Evolutionary conservation across 2,888 invertebrate species (phyloP), one percentile per base, ranked within the genome.

Genomic region (Strigamia crassipes): DNA sequence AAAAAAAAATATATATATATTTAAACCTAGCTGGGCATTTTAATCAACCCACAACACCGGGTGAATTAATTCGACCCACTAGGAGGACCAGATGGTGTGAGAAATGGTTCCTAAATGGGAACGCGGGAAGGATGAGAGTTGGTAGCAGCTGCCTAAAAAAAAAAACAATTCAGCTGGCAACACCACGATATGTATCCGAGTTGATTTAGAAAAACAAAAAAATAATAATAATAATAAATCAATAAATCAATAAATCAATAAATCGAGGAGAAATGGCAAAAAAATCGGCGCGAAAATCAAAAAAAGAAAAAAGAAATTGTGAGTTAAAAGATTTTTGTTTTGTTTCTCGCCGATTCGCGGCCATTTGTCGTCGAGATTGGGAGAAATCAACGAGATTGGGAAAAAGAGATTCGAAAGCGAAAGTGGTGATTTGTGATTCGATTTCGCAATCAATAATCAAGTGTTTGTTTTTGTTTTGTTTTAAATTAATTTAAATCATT

Each of bases 111-210:
- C 81, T 81, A 81, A 51, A 56, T 80, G 81, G 81, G 81, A 81
- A 80, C 38, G 61, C 56, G 46, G 9, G 27, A n/a, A 81, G 42
- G 27, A 61, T 77, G 18, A 73, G 34, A 27, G 78, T 77, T 56
- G 73, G 81, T 34, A 27, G 79, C 80, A 51, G 51, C 42, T 31
- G 80, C 42, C 81, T 34, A 80, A 56, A 81, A 27, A 27, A 27
- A 27, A 27, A 46, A 66, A 80, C 80, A 80, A 81, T 38, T 61
- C 81, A 81, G 81, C 81, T 81, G 81, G 81, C 61, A 23, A 73
- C 73, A 73, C 73, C 81, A 61, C n/a, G 81, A 81, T 81, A 81
- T 81, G 81, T 81, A 81, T 81, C 51, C 51, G 10, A 80, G 80
- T 80, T 80, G 46, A 80, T 38, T 41, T 18, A 42, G 42, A 4